Conservation (phyloP, 2,888 invertebrate genomes). For the Dasysyrphus albostriatus region DNA sequence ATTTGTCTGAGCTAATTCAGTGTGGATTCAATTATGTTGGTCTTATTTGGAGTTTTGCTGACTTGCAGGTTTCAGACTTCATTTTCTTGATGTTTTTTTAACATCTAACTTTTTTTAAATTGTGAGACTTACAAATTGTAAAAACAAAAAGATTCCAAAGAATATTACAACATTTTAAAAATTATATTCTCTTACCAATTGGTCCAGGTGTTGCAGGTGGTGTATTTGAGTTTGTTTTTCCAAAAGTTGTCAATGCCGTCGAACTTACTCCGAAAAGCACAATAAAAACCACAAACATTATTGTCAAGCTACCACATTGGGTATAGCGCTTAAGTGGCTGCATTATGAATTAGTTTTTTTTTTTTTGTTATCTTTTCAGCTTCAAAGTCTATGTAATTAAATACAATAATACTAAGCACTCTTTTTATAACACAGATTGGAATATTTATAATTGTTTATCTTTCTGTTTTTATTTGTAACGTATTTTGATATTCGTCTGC, state of each 20-base stretch:
- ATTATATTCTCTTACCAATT: constrained; percentile 84
- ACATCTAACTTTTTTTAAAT: too few relatives aligned
- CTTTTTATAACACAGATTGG: constrained; percentile 50
- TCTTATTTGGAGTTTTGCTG: too few relatives aligned
- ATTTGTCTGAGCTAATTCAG: too few relatives aligned
- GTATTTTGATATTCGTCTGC: constrained; percentile 51
- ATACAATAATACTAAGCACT: constrained; percentile 2
- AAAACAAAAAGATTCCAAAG: too few relatives aligned
- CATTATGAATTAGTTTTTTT: constrained; percentile 78
- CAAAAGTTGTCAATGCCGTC: constrained; percentile 89
- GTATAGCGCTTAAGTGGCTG: constrained; percentile 84
- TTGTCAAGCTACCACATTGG: constrained; percentile 84
- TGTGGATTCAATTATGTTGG: too few relatives aligned
- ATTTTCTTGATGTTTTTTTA: too few relatives aligned
- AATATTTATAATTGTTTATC: constrained; percentile 26
- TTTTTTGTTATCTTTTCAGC: neutral
- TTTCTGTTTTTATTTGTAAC: constrained; percentile 37
- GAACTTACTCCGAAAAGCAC: constrained; percentile 84
- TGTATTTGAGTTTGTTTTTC: constrained; percentile 87
- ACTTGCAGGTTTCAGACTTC: too few relatives aligned
- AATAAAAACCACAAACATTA: constrained; percentile 83
- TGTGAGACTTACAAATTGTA: too few relatives aligned
- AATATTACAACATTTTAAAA: too few relatives aligned
- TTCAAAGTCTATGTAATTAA: neutral
- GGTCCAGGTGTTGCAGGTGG: constrained; percentile 86